phyloP scores from a whole-genome alignment of 2,888 invertebrate genomes.

The Diarsia mendica region DNA sequence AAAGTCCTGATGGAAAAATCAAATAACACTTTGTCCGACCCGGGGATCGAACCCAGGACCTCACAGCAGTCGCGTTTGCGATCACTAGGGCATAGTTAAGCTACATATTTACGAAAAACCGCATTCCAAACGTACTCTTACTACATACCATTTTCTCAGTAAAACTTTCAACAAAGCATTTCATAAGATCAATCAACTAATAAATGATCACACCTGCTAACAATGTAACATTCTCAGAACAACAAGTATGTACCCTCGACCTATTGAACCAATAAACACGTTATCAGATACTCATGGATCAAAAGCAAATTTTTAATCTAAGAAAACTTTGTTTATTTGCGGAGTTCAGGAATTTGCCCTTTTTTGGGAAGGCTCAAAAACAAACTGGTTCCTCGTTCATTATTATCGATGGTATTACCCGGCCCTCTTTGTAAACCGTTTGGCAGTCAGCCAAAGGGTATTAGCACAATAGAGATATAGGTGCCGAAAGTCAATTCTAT shows the following conservation, averaged over 20 bases:
- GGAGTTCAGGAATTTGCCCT: constrained; percentile 18
- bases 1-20: too few relatives aligned
- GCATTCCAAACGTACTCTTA: not conserved
- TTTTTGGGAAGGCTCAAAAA: constrained; percentile 43
- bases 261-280: not conserved
- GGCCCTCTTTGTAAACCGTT: constrained; percentile 59
- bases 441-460: constrained; percentile 61
- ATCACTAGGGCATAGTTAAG: not conserved
- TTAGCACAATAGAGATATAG: constrained; percentile 8
- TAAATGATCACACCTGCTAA: constrained; percentile 30
- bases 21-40: too few relatives aligned
- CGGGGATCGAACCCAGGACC: too few relatives aligned
- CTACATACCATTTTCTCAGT: constrained; percentile 4
- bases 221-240: constrained; percentile 13
- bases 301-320: constrained; percentile 25
- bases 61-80: too few relatives aligned
- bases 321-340: constrained; percentile 34
- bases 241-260: not conserved
- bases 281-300: constrained; percentile 18
- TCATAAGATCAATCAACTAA: constrained; percentile 15
- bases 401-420: constrained; percentile 61
- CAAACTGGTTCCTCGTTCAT: constrained; percentile 58
- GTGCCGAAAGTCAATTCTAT: constrained; percentile 3
- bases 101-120: not conserved
- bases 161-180: constrained; percentile 18